These are phyloP conservation scores for Eumacrocentrus americanus DNA, from an alignment of 2,888 invertebrate species.

Conservation along the genomic window DNA sequence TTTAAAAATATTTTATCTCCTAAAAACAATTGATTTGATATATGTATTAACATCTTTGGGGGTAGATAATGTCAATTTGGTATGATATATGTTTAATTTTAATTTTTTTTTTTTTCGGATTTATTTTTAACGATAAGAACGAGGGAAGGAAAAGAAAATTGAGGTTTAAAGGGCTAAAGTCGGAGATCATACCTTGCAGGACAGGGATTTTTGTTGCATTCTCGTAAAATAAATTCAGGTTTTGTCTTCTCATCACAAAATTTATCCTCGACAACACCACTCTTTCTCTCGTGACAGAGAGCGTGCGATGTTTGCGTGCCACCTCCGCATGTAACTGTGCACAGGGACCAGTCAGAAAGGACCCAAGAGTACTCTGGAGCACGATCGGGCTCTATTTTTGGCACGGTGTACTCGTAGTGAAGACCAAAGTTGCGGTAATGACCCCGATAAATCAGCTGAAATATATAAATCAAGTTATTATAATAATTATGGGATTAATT, in stretches of 20 bases:
- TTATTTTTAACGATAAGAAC: too few species aligned
- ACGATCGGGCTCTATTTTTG: slow-evolving; percentile 66
- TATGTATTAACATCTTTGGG: neutral
- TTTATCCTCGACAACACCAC: slow-evolving; percentile 68
- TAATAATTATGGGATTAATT: neutral
- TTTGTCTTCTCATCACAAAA: slow-evolving; percentile 62
- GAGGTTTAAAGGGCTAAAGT: too few species aligned
- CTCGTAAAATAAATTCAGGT: slow-evolving; percentile 58
- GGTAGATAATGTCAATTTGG: too few species aligned
- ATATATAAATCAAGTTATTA: neutral
- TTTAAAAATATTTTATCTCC: neutral
- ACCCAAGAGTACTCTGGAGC: slow-evolving; percentile 75
- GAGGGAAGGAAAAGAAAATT: too few species aligned
- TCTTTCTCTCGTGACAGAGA: slow-evolving; percentile 68
- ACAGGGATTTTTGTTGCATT: slow-evolving; percentile 64
- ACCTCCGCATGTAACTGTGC: slow-evolving; percentile 78
- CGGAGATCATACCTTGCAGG: slow-evolving; percentile 64
- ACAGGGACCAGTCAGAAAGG: slow-evolving; percentile 81
- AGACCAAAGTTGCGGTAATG: slow-evolving; percentile 80
- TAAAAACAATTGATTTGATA: neutral
- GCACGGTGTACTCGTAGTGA: slow-evolving; percentile 82
- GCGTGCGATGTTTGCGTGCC: slow-evolving; percentile 70
- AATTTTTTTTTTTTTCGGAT: neutral
- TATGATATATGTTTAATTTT: too few species aligned
- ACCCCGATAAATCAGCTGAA: slow-evolving; percentile 53